Conservation (phyloP, 2,888 invertebrate genomes). For the Nephrotoma flavescens region DNA sequence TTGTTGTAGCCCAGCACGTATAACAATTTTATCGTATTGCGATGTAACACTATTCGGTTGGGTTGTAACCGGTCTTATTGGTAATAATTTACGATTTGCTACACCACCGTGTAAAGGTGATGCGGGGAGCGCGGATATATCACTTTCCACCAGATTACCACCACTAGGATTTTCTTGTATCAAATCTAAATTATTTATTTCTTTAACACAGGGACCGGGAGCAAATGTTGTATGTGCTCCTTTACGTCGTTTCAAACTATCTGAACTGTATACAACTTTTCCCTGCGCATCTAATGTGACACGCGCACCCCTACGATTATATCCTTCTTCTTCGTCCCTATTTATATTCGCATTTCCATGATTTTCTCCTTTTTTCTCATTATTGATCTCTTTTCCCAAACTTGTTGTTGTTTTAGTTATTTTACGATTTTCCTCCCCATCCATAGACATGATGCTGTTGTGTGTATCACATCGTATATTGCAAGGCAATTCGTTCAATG, state of each 20-base stretch:
- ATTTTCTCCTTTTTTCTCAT: constrained; percentile 1
- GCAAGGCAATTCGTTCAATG: constrained; percentile 61
- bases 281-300: constrained; percentile 76
- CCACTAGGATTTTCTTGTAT: constrained; percentile 32
- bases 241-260: constrained; percentile 64
- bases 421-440: constrained; percentile 5
- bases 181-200: constrained; percentile 48
- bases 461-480: constrained; percentile 16
- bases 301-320: constrained; percentile 52
- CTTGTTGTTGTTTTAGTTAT: constrained; percentile 14
- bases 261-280: constrained; percentile 76
- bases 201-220: constrained; percentile 74
- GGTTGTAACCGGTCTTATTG: constrained; percentile 7
- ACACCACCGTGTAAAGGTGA: constrained; percentile 24
- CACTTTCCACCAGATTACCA: not conserved
- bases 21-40: constrained; percentile 19
- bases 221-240: constrained; percentile 74
- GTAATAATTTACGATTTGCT: constrained; percentile 28
- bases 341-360: constrained; percentile 10
- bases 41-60: not conserved
- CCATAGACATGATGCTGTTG: not conserved
- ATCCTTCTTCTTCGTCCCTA: constrained; percentile 28
- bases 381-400: constrained; percentile 1
- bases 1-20: constrained; percentile 20
- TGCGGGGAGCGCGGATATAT: not conserved